Evolutionary conservation across 2,113 vertebrate genomes (phyloP), one percentile per base, ranked within the genome.

Genomic region (Myocastor coypus): DNA sequence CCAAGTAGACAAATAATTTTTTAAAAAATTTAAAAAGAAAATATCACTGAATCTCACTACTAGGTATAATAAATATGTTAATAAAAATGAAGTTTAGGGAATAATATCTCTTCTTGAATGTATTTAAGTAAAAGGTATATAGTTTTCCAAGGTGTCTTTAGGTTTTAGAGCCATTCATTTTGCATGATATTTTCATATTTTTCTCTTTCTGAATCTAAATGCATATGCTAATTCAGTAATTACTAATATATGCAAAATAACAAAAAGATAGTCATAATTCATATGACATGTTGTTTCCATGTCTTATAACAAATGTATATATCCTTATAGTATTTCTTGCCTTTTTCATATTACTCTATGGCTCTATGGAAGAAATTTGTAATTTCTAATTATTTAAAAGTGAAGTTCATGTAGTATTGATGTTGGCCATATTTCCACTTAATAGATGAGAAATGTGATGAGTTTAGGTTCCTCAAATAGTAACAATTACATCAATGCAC

Each of bases 221-320:
- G 22, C 78, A 86, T 0, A 7, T 68, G 5, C 8, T 24, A 81
- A 59, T 69, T 97, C 69, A 46, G 28, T 80, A 91, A 93, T 40
- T 93, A 57, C 34, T 30, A 87, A 84, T 52, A 77, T 77, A 64
- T 85, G 16, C 88, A 92, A 96, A 97, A 89, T 83, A 93, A 94
- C 19, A 46, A 5, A 52, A 80, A 91, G 19, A n/a, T n/a, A 87
- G 14, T 9, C 57, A 37, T 61, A 52, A 87, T 81, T 69, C 2
- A 83, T 91, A 83, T 0, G 82, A 40, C 78, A 91, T 66, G 61
- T 78, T 89, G 96, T 96, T 94, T 94, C 73, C 46, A 83, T 83
- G 37, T n/a, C 26, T 71, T 59, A 88, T 85, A 81, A 82, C 28
- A 91, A 94, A 89, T 94, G 87, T 22, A 78, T 80, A 78, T 81